A percentile compares a stretch with the other conserved stretches of the same genome.
phyloP scores from a whole-genome alignment of 2,888 invertebrate species.

The Diarsia dahlii region DNA sequence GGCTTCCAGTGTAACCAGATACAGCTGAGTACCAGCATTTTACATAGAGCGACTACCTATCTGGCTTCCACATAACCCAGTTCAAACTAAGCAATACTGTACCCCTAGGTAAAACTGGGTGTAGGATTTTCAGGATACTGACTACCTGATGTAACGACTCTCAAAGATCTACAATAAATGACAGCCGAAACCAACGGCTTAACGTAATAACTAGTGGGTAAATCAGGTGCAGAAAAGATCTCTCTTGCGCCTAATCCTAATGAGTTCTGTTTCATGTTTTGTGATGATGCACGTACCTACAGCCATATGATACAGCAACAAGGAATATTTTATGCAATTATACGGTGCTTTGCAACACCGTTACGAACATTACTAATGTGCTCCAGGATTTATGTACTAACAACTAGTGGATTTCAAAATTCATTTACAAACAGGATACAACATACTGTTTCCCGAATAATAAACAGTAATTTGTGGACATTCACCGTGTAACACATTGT shows the following conservation, averaged over 20 bases:
- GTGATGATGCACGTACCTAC: neutral
- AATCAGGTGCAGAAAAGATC: neutral
- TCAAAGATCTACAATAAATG: too few relatives aligned
- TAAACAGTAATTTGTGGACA: constrained; percentile 18
- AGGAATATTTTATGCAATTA: constrained; percentile 54
- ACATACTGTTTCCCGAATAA: constrained; percentile 12
- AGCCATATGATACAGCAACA: constrained; percentile 7
- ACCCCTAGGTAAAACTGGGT: too few relatives aligned
- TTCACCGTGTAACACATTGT: neutral
- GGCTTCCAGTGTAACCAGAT: too few relatives aligned
- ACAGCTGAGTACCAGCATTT: too few relatives aligned
- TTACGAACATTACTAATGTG: constrained; percentile 39
- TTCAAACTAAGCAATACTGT: too few relatives aligned
- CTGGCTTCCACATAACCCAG: too few relatives aligned
- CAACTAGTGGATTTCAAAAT: constrained; percentile 50
- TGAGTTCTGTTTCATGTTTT: neutral
- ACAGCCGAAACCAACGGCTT: too few relatives aligned
- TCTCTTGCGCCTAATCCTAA: neutral
- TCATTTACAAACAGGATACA: constrained; percentile 31
- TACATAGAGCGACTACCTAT: too few relatives aligned
- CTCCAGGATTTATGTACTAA: constrained; percentile 52
- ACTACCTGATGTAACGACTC: too few relatives aligned
- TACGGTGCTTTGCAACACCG: constrained; percentile 38
- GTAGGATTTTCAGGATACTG: too few relatives aligned
- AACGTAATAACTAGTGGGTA: neutral